Evolutionary conservation across 2,797 vertebrate genomes (phyloP), one percentile per base, ranked within the genome.

Genomic region (Molossus alvarezi): DNA sequence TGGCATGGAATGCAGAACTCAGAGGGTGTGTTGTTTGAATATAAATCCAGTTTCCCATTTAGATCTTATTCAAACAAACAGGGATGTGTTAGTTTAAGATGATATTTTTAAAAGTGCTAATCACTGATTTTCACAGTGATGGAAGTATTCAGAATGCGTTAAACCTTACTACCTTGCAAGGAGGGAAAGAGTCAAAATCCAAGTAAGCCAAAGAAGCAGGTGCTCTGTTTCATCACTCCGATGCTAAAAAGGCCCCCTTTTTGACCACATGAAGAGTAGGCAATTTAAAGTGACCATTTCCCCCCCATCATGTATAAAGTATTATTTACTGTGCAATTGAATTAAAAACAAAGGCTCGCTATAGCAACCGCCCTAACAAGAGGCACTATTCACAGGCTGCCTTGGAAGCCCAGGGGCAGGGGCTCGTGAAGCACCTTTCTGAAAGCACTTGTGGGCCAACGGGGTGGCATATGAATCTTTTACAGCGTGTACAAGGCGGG

Each of bases 271-370:
- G 96, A 92, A 93, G 97, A 97, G 89, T 58, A 97, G 93, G 95
- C 94, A 90, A 97, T 98, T 98, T 98, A 95, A 98, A 98, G 97
- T 95, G 96, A 82, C 94, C 92, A 93, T 97, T 96, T 96, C 94
- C 96, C 91, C 95, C 73, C 64, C 69, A 86, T 83, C 81, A 65
- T 94, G 98, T 88, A 96, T 96, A 94, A 98, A 98, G 97, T 97
- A 98, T 98, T 98, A 98, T 98, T 98, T 98, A 97, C 94, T 97
- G 91, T 92, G 95, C 95, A 94, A 96, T 97, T 98, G 97, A 98
- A 98, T 98, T 97, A 97, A 98, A 96, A 98, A 97, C 93, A 98
- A 98, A 97, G 27, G 77, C 96, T 98, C 37, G 33, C 98, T 98
- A 98, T 98, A 98, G 98, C 97, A 98, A 98, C 98, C 87, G 17